Base-by-base conservation (phyloP, 2,888 invertebrate species). In the Megamerina dolium region DNA sequence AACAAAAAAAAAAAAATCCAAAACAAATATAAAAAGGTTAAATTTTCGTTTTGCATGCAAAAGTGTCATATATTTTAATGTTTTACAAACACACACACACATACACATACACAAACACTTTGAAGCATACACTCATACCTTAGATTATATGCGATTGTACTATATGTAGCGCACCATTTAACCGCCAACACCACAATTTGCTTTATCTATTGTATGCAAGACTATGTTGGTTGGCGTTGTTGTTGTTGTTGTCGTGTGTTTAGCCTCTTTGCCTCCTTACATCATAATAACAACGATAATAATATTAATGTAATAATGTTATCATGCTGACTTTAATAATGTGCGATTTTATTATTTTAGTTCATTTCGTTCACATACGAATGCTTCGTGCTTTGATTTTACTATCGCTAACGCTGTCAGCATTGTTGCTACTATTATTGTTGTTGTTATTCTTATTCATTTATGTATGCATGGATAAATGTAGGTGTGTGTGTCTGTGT, bases 11-110 rank as follows among this genome's bases (percentile, higher is more conserved):
- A 4, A 9, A 31, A 14, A 26, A 14, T 2, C 16, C 14, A 9
- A 18, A 20, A 38, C 30, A 30, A 20, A n/a, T n/a, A n/a, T n/a
- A n/a, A n/a, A n/a, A n/a, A n/a, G n/a, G n/a, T n/a, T 16, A 31
- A 45, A 41, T 45, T 37, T 41, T 35, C 41, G 38, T 30, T 45
- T 41, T 26, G 23, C 41, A 45, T 45, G 45, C 45, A 45, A 41
- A 41, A 34, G 17, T 30, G 23, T 34, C 41, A 20, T 41, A 41
- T 46, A 42, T 39, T 36, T 42, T 46, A 40, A 45, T 45, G 40
- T 45, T 40, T 39, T 42, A 43, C 37, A n/a, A n/a, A n/a, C n/a
- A n/a, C n/a, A n/a, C n/a, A n/a, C n/a, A n/a, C n/a, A n/a, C n/a
- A n/a, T n/a, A n/a, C n/a, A n/a, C n/a, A n/a, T n/a, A n/a, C n/a